Evolutionary conservation across 2,113 vertebrate genomes (phyloP), one percentile per base, ranked within the genome.

Genomic region (Barnardius zonarius): DNA sequence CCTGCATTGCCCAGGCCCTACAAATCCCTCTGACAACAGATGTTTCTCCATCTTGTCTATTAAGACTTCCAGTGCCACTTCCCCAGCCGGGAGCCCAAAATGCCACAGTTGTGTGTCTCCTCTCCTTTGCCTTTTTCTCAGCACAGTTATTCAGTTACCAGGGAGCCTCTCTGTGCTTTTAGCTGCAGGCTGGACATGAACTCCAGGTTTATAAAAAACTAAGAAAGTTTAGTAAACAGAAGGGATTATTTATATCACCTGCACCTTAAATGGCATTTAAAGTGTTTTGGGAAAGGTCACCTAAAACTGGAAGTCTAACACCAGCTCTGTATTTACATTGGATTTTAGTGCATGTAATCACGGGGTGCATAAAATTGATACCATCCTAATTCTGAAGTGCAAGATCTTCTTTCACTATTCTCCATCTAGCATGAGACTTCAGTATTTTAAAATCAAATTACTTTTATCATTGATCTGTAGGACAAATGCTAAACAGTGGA

Each of bases 221-320:
- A 86, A 77, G 72, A 25, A 88, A 86, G 91, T 95, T 97, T 95
- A 94, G 72, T 91, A 97, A 97, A 93, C 92, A 96, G 61, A 93
- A 69, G 39, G 39, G 33, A 63, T 83, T 92, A 93, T 94, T 95
- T 94, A 95, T 78, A 92, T 35, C 69, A 78, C 54, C 79, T 72
- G 80, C 52, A 85, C 55, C 43, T 92, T 74, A 92, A 95, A 92
- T 46, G 64, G 13, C 77, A 81, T 78, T 81, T 90, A 74, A 73
- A 92, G 17, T 46, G 17, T 81, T 86, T 88, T 27, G 7, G 41
- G 30, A 94, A 92, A 96, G 88, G 90, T 95, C 79, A 92, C 9
- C 30, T 83, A 57, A 82, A 77, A 41, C 54, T 57, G 17, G 3
- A 13, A 52, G 37, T 44, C 41, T 72, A 69, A 62, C 14, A 52